A percentile compares a stretch with the other conserved stretches of the same genome.
Evolutionary conservation across 1,140 invertebrate genomes (phyloP).

Genomic region (Popillia japonica): DNA sequence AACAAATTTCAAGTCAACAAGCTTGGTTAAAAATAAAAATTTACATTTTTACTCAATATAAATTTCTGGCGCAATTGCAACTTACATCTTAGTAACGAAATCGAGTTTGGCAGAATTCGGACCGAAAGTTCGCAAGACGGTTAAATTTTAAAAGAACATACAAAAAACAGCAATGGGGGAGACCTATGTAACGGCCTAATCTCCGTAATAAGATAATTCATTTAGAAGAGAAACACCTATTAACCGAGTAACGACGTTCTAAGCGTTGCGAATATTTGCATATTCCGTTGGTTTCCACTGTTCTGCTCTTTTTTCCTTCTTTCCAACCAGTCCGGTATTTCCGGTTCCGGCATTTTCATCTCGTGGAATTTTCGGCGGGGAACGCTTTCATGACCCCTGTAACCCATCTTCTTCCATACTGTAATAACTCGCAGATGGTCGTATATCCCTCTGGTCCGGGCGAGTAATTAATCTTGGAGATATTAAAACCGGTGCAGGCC

Average conservation of each 20-base stretch:
- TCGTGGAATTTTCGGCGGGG: neutral
- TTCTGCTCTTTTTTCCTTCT: neutral
- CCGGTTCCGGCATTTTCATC: neutral
- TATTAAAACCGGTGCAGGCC: constrained; percentile 37
- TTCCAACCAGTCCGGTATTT: neutral
- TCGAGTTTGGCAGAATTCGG: neutral
- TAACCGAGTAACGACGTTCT: constrained; percentile 40
- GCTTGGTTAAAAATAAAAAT: neutral
- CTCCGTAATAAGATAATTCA: constrained; percentile 39
- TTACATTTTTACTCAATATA: constrained; percentile 19
- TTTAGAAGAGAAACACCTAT: constrained; percentile 41
- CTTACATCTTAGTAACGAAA: neutral
- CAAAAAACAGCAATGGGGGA: neutral
- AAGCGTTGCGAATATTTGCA: constrained; percentile 39
- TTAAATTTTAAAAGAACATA: constrained; percentile 3
- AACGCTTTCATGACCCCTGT: neutral
- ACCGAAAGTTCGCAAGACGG: constrained; percentile 10
- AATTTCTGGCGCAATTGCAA: constrained; percentile 20
- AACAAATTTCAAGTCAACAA: neutral
- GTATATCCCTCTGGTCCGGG: constrained; percentile 19
- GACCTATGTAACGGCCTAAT: constrained; percentile 29
- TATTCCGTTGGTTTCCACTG: neutral
- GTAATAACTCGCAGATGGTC: constrained; percentile 35
- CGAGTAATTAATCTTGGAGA: constrained; percentile 40
- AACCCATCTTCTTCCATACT: neutral